Evolutionary conservation across 2,113 vertebrate genomes (phyloP), one percentile per base, ranked within the genome.

Genomic region (Pampusana beccarii): DNA sequence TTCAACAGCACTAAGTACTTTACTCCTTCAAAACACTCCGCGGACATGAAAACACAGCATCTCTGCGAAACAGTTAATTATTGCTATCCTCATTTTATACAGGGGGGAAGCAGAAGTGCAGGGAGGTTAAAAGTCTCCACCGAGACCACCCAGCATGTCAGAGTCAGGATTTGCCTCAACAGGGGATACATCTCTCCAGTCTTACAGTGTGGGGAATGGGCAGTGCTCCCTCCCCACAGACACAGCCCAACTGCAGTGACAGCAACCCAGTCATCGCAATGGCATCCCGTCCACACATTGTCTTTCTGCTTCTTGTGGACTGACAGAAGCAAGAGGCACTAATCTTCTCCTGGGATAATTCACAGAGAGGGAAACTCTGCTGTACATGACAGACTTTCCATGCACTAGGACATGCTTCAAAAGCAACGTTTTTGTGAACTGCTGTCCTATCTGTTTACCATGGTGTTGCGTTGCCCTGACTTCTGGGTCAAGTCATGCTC

Each of bases 141-240:
- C 40, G 73, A 92, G 92, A 95, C 95, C 93, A 97, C 90, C 85
- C 90, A 95, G 75, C 57, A 92, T 69, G 82, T 62, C 48, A 69
- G 38, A 71, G 40, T 53, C 67, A 60, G 71, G 29, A n/a, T 75
- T 80, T 77, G 50, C 46, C 53, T 25, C 31, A 69, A 46, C 5
- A 3, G 18, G 34, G 80, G 65, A 61, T 57, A 73, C 25, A 51
- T 4, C 15, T 70, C 81, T 86, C 24, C 31, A 23, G 31, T 31
- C 42, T 38, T 12, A 48, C 38, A 79, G 34, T 6, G 1, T 33
- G 44, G 26, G 2, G 12, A 84, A 25, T 36, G 75, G 88, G 61
- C 72, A 86, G 33, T 5, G 24, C 19, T 95, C 11, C 38, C 16
- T 40, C 77, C 72, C 50, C 66, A 53, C 75, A 57, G 24, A 44